phyloP scores from a whole-genome alignment of 2,113 vertebrate species.

The Osmerus mordax region DNA sequence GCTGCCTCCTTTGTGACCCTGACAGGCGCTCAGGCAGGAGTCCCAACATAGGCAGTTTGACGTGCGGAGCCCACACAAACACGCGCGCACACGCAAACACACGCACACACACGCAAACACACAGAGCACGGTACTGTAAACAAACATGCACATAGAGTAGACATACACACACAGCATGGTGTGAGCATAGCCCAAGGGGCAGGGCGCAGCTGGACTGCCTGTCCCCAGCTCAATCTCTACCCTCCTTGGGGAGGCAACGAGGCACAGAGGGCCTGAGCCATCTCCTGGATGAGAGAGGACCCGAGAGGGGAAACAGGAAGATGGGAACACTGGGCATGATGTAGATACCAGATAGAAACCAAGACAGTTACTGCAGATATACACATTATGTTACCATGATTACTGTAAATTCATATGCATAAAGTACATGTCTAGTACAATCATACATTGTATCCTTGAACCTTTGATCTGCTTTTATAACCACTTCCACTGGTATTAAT shows the following conservation, averaged over 20 bases:
- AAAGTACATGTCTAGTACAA: too few relatives aligned
- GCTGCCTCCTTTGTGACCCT: conserved; percentile 14
- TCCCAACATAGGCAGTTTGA: conserved; percentile 30
- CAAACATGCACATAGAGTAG: background rate
- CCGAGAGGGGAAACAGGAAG: background rate
- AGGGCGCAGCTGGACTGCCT: conserved; percentile 30
- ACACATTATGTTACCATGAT: too few relatives aligned
- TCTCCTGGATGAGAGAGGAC: conserved; percentile 12
- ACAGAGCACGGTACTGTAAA: conserved; percentile 3
- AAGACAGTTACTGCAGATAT: too few relatives aligned
- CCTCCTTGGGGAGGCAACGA: conserved; percentile 24
- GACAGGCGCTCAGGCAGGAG: conserved; percentile 26
- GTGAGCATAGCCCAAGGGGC: conserved; percentile 11
- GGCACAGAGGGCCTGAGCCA: conserved; percentile 28
- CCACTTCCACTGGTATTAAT: too few relatives aligned
- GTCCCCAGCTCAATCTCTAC: background rate
- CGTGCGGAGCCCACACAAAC: background rate
- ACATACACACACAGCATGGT: background rate
- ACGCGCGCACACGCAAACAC: conserved; percentile 9
- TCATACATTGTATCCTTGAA: too few relatives aligned
- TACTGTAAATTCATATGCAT: too few relatives aligned
- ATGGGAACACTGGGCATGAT: background rate
- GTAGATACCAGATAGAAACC: too few relatives aligned
- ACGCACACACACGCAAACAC: conserved; percentile 3
- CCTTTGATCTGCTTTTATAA: too few relatives aligned